These are phyloP conservation scores for Drosophila funebris DNA, from an alignment of 1,140 invertebrate genomes.

Conservation along the genomic window DNA sequence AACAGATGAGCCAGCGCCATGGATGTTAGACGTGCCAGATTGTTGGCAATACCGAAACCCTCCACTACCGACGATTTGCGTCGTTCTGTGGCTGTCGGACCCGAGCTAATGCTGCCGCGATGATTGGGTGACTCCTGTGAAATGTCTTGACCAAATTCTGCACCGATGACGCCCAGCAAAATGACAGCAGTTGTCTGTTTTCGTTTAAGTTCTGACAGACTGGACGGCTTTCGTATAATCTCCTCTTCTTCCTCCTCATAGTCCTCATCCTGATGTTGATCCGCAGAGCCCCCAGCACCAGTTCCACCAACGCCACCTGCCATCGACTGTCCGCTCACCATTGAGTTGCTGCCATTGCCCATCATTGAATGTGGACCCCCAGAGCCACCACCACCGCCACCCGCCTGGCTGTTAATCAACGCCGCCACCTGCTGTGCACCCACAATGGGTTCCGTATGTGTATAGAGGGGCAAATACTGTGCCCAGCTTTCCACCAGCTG, in stretches of 20 bases:
- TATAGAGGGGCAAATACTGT: conserved; percentile 95
- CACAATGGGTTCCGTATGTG: conserved; percentile 88
- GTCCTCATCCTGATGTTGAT: conserved; percentile 85
- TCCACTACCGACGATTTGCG: conserved; percentile 93
- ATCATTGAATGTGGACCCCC: conserved; percentile 16
- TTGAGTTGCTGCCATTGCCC: conserved; percentile 19
- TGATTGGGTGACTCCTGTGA: conserved; percentile 86
- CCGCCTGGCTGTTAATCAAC: conserved; percentile 74
- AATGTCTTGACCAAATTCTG: conserved; percentile 98
- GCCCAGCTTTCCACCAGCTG: conserved; percentile 97
- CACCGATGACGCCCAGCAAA: conserved; percentile 97
- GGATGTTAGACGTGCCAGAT: conserved; percentile 95
- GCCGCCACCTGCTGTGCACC: conserved; percentile 83
- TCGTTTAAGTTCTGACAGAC: conserved; percentile 93
- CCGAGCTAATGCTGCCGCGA: conserved; percentile 83
- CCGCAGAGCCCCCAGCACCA: conserved; percentile 1
- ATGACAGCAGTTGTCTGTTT: conserved; percentile 99
- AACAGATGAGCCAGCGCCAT: conserved; percentile 97
- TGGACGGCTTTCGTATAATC: conserved; percentile 91
- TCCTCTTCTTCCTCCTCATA: conserved; percentile 94
- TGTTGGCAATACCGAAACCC: conserved; percentile 95
- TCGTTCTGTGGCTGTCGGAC: conserved; percentile 85
- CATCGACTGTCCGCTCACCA: conserved; percentile 20
- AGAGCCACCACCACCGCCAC: conserved; percentile 9
- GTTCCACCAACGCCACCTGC: conserved; percentile 7